phyloP scores from a whole-genome alignment of 2,797 vertebrate species.

The Ceyx erithaca region DNA sequence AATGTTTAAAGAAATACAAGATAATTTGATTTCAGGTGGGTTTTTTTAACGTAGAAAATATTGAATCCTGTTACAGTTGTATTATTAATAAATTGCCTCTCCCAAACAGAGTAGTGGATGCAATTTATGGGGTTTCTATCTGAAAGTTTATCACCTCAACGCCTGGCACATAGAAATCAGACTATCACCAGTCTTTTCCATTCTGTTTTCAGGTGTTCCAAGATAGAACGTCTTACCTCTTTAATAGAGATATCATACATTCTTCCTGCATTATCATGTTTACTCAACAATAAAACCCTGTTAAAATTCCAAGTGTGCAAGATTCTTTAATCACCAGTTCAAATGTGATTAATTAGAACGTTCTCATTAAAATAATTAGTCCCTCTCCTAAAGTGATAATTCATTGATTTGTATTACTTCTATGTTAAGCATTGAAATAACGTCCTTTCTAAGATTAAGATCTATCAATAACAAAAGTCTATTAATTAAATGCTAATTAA shows the following conservation, averaged over 20 bases:
- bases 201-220: neutral
- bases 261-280: neutral
- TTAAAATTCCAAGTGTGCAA: conserved; percentile 40
- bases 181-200: neutral
- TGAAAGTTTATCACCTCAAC: neutral
- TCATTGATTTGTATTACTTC: conserved; percentile 42
- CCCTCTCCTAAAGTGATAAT: conserved; percentile 39
- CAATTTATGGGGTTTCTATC: neutral
- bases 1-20: neutral
- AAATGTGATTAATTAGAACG: conserved; percentile 57
- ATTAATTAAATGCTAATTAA: conserved; percentile 23
- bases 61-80: neutral
- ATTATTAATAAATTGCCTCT: neutral
- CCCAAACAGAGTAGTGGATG: neutral
- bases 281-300: neutral
- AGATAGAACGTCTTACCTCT: neutral
- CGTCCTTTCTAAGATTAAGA: neutral
- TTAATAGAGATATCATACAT: neutral
- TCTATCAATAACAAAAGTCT: conserved; percentile 15
- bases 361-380: conserved; percentile 68
- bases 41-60: neutral
- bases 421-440: conserved; percentile 12
- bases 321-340: conserved; percentile 40
- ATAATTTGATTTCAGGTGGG: neutral
- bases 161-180: neutral